A percentile compares a stretch with the other conserved stretches of the same genome.
Conservation (phyloP, 2,113 vertebrate genomes). For the Cryptotis parvus region DNA sequence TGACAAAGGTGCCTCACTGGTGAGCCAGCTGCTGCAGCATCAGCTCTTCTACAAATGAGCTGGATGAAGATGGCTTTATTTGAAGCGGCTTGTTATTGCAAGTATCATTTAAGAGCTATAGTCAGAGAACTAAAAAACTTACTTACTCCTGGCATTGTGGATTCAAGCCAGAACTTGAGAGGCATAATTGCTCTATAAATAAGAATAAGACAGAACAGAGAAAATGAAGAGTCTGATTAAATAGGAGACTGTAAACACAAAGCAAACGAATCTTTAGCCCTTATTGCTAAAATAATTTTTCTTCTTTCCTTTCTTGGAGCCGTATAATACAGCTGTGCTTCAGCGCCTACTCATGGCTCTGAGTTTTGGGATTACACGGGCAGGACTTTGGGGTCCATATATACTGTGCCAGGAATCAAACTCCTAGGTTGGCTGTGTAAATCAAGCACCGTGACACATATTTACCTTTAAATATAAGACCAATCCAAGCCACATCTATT, state of each 20-base stretch:
- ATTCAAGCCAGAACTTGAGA: conserved; percentile 6
- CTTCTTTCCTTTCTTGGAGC: too few relatives aligned
- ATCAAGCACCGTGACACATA: too few relatives aligned
- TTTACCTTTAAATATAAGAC: not conserved
- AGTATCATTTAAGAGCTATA: not conserved
- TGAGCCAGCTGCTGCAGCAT: not conserved
- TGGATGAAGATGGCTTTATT: not conserved
- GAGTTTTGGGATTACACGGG: too few relatives aligned
- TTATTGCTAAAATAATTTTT: not conserved
- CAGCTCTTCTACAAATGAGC: not conserved
- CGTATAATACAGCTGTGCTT: too few relatives aligned
- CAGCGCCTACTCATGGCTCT: too few relatives aligned
- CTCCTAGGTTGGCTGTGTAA: not conserved
- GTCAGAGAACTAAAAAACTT: not conserved
- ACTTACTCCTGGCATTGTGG: not conserved
- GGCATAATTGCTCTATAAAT: not conserved
- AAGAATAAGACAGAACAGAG: not conserved
- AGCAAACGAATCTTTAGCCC: not conserved
- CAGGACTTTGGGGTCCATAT: too few relatives aligned
- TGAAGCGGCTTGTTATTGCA: not conserved
- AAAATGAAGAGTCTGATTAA: too few relatives aligned
- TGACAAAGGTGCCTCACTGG: not conserved
- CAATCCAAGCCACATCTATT: not conserved
- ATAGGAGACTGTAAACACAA: not conserved
- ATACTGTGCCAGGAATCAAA: too few relatives aligned